phyloP scores from a whole-genome alignment of 2,113 vertebrate species.

The Anguilla japonica region DNA sequence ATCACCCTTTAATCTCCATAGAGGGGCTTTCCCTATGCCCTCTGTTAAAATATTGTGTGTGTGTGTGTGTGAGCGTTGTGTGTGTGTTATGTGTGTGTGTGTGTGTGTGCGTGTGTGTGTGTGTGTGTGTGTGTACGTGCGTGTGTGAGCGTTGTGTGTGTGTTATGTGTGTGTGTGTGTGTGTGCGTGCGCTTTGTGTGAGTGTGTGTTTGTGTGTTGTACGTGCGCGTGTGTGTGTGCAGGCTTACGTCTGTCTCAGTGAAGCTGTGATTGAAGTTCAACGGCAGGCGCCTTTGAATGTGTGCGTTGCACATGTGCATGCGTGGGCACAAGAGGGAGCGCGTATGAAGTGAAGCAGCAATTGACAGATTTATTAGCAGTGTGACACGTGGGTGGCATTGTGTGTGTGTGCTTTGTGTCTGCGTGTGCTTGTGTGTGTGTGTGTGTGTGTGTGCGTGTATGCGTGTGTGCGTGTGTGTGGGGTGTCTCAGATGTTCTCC shows the following conservation, averaged over 20 bases:
- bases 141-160: too few relatives aligned
- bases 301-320: not conserved
- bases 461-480: conserved; percentile 18
- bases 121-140: too few relatives aligned
- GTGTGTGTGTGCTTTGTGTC: not conserved
- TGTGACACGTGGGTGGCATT: not conserved
- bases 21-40: not conserved
- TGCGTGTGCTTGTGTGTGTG: not conserved
- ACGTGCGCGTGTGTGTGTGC: too few relatives aligned
- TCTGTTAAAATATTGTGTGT: not conserved
- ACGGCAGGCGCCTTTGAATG: not conserved
- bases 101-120: too few relatives aligned
- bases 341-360: not conserved
- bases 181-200: too few relatives aligned
- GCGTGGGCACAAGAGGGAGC: conserved; percentile 11
- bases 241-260: too few relatives aligned
- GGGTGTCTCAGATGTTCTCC: not conserved
- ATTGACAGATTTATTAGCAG: not conserved
- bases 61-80: not conserved
- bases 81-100: too few relatives aligned
- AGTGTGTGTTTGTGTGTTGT: too few relatives aligned
- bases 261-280: not conserved
- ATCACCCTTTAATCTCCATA: conserved; percentile 52
- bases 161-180: too few relatives aligned
- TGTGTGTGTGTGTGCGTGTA: conserved; percentile 32